Conservation (phyloP, 2,888 invertebrate species). For the Dilophus febrilis region DNA sequence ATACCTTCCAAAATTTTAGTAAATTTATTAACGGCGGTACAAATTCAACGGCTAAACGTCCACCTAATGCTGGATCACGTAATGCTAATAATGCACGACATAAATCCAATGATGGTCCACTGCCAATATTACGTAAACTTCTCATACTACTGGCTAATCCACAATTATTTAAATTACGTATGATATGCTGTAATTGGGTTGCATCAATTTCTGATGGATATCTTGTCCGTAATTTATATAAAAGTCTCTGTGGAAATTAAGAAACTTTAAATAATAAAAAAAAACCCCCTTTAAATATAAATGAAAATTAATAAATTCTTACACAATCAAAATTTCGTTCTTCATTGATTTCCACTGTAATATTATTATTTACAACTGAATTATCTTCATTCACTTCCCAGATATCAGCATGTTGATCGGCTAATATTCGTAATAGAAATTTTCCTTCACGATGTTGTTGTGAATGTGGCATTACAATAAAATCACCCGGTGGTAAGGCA, state of each 20-base stretch:
- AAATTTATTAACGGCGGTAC: constrained; percentile 45
- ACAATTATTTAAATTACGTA: constrained; percentile 37
- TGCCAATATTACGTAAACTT: constrained; percentile 10
- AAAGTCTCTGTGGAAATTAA: constrained; percentile 10
- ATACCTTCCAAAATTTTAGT: constrained; percentile 46
- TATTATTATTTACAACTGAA: constrained; percentile 46
- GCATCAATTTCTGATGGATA: constrained; percentile 46
- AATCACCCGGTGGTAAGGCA: constrained; percentile 55
- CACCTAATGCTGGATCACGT: constrained; percentile 45
- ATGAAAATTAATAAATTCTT: constrained; percentile 13
- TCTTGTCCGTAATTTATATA: constrained; percentile 21
- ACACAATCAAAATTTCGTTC: constrained; percentile 37
- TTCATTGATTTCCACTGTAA: constrained; percentile 40
- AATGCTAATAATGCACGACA: constrained; percentile 52
- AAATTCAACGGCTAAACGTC: constrained; percentile 39
- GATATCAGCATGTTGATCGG: constrained; percentile 54
- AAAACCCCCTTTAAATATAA: not conserved
- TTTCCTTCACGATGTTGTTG: constrained; percentile 47
- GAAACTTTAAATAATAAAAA: no score
- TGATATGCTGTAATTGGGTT: constrained; percentile 38
- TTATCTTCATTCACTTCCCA: constrained; percentile 68
- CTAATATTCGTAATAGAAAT: constrained; percentile 52
- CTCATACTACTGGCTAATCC: constrained; percentile 31
- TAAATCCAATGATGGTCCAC: constrained; percentile 39
- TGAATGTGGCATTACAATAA: constrained; percentile 56